Evolutionary conservation across 2,888 invertebrate genomes (phyloP).

Genomic region (Ypsolopha sequella): DNA sequence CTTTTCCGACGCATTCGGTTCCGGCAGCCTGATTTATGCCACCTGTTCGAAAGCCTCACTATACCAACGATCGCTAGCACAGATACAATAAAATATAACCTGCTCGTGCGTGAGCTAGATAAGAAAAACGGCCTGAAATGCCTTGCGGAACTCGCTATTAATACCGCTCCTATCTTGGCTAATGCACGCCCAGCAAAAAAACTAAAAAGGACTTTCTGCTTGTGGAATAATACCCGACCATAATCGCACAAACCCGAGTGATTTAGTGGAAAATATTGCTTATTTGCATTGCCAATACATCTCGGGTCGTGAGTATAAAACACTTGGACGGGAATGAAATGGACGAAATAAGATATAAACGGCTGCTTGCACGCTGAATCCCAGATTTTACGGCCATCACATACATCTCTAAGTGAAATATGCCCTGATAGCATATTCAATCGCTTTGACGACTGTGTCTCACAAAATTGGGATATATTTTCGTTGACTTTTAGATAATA

Average conservation of each 20-base stretch:
- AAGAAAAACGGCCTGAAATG: not conserved
- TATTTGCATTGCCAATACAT: conserved; percentile 56
- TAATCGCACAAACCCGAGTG: conserved; percentile 36
- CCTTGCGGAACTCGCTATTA: not conserved
- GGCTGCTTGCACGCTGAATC: conserved; percentile 39
- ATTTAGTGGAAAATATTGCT: conserved; percentile 50
- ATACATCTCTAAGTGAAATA: conserved; percentile 46
- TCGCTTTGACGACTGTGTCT: conserved; percentile 14
- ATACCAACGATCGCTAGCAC: not conserved
- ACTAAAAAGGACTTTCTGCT: too few relatives aligned
- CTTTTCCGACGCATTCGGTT: conserved; percentile 41
- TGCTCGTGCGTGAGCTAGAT: conserved; percentile 23
- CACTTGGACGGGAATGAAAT: conserved; percentile 44
- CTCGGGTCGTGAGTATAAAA: conserved; percentile 36
- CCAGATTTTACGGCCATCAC: conserved; percentile 45
- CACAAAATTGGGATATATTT: too few relatives aligned
- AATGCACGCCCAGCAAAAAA: too few relatives aligned
- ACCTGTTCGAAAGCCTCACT: conserved; percentile 1
- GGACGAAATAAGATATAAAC: conserved; percentile 53
- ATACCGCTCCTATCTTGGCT: too few relatives aligned
- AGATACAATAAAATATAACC: conserved; percentile 14
- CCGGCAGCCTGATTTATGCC: conserved; percentile 38
- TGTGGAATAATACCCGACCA: conserved; percentile 30
- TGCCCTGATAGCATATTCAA: conserved; percentile 38
- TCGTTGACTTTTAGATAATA: too few relatives aligned